Conservation (phyloP, 1,140 invertebrate genomes). For the Carcinoscorpius rotundicauda region DNA sequence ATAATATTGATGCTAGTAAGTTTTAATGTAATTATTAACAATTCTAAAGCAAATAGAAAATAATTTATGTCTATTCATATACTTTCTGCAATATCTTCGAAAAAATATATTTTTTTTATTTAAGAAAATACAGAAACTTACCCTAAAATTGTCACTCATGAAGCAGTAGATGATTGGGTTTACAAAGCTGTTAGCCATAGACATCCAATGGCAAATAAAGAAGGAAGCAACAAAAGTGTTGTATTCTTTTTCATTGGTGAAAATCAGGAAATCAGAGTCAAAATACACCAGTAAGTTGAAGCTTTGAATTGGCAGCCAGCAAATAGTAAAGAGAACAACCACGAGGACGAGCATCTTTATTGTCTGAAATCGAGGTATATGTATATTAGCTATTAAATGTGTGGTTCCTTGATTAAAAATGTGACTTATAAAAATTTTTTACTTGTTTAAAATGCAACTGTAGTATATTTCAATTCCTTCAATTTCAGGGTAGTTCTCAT, state of each 20-base stretch:
- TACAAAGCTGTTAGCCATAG: slow-evolving; percentile 61
- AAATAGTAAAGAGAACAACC: slow-evolving; percentile 42
- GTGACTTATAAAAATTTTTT: too few relatives aligned
- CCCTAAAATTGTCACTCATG: slow-evolving; percentile 71
- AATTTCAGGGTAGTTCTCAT: too few relatives aligned
- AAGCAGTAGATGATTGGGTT: slow-evolving; percentile 82
- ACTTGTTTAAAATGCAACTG: too few relatives aligned
- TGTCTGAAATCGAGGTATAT: slow-evolving; percentile 29
- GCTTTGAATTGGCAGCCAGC: slow-evolving; percentile 41
- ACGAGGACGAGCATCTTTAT: slow-evolving; percentile 45
- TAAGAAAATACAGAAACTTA: slow-evolving; percentile 32
- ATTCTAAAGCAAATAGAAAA: too few relatives aligned
- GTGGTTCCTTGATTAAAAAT: too few relatives aligned
- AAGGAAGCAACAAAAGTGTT: slow-evolving; percentile 32
- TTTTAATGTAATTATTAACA: too few relatives aligned
- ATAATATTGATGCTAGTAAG: too few relatives aligned
- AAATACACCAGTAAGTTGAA: slow-evolving; percentile 33
- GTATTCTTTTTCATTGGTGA: slow-evolving; percentile 25
- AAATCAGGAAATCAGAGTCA: slow-evolving; percentile 16
- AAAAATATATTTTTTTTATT: too few relatives aligned
- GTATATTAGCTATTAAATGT: too few relatives aligned
- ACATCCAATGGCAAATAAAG: slow-evolving; percentile 41
- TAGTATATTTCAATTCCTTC: too few relatives aligned
- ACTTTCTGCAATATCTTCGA: too few relatives aligned
- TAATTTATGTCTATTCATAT: too few relatives aligned